A percentile compares a stretch with the other conserved stretches of the same genome.
Conservation (phyloP, 2,888 invertebrate genomes). For the Anoncus sp. region DNA sequence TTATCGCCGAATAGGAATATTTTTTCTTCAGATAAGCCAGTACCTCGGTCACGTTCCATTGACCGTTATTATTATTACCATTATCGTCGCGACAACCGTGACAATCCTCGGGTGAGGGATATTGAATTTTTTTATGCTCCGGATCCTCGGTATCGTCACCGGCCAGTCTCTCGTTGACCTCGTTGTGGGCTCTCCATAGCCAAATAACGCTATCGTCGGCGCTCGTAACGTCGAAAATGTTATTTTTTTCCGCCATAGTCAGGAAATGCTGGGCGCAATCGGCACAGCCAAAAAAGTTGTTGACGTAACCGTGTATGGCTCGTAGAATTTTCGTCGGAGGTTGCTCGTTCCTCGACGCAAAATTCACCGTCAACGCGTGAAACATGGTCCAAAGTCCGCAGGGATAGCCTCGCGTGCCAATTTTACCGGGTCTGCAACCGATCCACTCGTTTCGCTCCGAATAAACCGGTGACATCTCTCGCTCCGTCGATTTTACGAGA, state of each 20-base stretch:
- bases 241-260: slow-evolving; percentile 90
- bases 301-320: slow-evolving; percentile 95
- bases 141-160: slow-evolving; percentile 97
- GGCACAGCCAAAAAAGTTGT: slow-evolving; percentile 96
- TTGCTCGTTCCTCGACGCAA: slow-evolving; percentile 67
- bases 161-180: slow-evolving; percentile 94
- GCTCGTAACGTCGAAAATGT: slow-evolving; percentile 88
- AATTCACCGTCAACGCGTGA: slow-evolving; percentile 94
- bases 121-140: slow-evolving; percentile 93
- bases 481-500: slow-evolving; percentile 85
- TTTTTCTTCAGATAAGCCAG: slow-evolving; percentile 86
- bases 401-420: slow-evolving; percentile 93
- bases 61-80: slow-evolving; percentile 76
- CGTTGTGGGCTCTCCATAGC: slow-evolving; percentile 98
- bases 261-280: slow-evolving; percentile 96
- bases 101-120: slow-evolving; percentile 90
- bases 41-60: slow-evolving; percentile 87
- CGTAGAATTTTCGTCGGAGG: slow-evolving; percentile 87
- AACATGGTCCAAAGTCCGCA: slow-evolving; percentile 98
- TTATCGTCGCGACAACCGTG: slow-evolving; percentile 86
- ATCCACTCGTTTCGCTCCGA: slow-evolving; percentile 86
- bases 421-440: slow-evolving; percentile 92
- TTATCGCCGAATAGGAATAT: slow-evolving; percentile 80
- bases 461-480: slow-evolving; percentile 85
- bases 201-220: slow-evolving; percentile 93